Conservation (phyloP, 2,113 vertebrate genomes). For the Ondatra zibethicus region DNA sequence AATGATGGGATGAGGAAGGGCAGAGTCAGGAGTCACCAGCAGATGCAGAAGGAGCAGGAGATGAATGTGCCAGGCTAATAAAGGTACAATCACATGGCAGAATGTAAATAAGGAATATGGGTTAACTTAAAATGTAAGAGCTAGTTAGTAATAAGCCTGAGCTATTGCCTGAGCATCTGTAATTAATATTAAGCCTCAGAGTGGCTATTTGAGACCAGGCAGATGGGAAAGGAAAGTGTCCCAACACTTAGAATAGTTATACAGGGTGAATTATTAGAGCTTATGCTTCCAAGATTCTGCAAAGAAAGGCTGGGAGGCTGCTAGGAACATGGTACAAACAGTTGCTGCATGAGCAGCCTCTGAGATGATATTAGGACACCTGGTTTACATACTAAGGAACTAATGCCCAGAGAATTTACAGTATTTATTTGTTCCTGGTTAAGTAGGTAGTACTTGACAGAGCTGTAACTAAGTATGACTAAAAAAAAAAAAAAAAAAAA, state of each 20-base stretch:
- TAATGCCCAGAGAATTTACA: neutral
- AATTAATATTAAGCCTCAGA: no score
- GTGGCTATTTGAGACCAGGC: no score
- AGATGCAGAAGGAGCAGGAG: no score
- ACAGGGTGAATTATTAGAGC: neutral
- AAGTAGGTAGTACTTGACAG: neutral
- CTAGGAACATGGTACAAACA: neutral
- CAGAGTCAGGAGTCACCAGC: no score
- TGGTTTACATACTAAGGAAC: neutral
- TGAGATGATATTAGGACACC: neutral
- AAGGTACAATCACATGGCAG: no score
- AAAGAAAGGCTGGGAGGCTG: neutral
- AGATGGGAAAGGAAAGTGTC: neutral
- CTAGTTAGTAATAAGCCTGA: no score
- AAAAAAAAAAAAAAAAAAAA: neutral
- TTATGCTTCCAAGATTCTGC: neutral
- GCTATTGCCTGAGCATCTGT: no score
- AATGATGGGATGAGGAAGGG: no score
- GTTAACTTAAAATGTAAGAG: no score
- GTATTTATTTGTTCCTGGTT: neutral
- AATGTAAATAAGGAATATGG: no score
- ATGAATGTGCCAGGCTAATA: no score
- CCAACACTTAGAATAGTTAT: constrained; percentile 22
- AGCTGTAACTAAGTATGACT: neutral
- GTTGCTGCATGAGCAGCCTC: neutral